Conservation (phyloP, 2,888 invertebrate species). For the Microctonus hyperodae region DNA sequence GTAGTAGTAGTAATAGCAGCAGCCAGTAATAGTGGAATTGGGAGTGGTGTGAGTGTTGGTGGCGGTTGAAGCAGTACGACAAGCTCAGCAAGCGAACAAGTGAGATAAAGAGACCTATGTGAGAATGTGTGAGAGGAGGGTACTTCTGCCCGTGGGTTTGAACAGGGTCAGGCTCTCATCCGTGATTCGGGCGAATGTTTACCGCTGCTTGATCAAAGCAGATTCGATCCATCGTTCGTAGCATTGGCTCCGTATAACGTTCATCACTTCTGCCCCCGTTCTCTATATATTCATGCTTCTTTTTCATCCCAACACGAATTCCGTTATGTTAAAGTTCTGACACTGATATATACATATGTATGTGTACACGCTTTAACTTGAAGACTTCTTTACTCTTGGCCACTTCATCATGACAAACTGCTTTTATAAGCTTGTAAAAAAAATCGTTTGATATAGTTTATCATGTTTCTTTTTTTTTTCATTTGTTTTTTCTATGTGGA, state of each 20-base stretch:
- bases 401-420: too few species aligned
- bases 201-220: constrained; percentile 55
- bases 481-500: too few species aligned
- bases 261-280: constrained; percentile 34
- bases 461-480: too few species aligned
- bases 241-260: constrained; percentile 33
- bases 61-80: not conserved
- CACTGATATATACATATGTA: too few species aligned
- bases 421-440: not conserved
- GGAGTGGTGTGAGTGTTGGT: too few species aligned
- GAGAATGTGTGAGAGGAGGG: constrained; percentile 8
- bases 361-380: too few species aligned
- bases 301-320: not conserved
- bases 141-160: constrained; percentile 25
- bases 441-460: too few species aligned
- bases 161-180: constrained; percentile 51
- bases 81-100: not conserved
- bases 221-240: constrained; percentile 43
- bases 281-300: not conserved
- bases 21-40: not conserved
- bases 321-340: not conserved
- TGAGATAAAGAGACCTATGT: not conserved
- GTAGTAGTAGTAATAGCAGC: not conserved
- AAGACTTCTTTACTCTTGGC: too few species aligned
- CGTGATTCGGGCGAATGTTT: constrained; percentile 53